These are phyloP conservation scores for Lates calcarifer DNA, from an alignment of 2,113 vertebrate species.

Conservation along the genomic window DNA sequence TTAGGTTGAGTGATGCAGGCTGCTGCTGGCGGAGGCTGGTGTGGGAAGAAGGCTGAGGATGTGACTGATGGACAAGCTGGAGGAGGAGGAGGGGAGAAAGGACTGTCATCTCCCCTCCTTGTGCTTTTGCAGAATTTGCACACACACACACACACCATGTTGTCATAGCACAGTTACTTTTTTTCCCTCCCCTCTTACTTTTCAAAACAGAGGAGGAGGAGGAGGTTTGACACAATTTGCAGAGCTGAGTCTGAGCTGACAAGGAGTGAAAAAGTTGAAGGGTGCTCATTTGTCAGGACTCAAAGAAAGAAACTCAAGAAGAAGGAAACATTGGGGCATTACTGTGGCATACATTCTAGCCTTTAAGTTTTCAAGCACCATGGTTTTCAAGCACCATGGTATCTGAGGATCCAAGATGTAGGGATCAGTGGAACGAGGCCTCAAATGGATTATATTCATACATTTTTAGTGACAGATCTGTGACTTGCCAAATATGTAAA, in stretches of 20 bases:
- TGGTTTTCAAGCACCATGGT: neutral
- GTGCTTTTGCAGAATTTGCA: slow-evolving; percentile 29
- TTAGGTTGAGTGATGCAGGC: slow-evolving; percentile 52
- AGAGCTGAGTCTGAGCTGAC: slow-evolving; percentile 47
- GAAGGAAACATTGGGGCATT: neutral
- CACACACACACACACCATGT: slow-evolving; percentile 12
- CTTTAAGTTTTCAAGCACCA: neutral
- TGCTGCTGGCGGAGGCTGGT: slow-evolving; percentile 38
- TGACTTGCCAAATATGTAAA: no score
- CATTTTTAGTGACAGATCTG: no score
- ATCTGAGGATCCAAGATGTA: neutral
- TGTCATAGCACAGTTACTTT: slow-evolving; percentile 26
- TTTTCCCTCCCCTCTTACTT: slow-evolving; percentile 12
- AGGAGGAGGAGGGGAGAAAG: slow-evolving; percentile 61
- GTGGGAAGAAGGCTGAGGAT: slow-evolving; percentile 59
- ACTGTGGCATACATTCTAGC: neutral
- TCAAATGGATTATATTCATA: no score
- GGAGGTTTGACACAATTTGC: slow-evolving; percentile 39
- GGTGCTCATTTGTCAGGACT: slow-evolving; percentile 55
- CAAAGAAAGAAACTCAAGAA: slow-evolving; percentile 13
- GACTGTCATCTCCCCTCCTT: slow-evolving; percentile 48
- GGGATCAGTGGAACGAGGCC: neutral
- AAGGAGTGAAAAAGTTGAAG: slow-evolving; percentile 29
- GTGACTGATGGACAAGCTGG: slow-evolving; percentile 61
- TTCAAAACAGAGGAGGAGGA: slow-evolving; percentile 45